Evolutionary conservation across 2,888 invertebrate species (phyloP).

Genomic region (Oscheius myriophilus): DNA sequence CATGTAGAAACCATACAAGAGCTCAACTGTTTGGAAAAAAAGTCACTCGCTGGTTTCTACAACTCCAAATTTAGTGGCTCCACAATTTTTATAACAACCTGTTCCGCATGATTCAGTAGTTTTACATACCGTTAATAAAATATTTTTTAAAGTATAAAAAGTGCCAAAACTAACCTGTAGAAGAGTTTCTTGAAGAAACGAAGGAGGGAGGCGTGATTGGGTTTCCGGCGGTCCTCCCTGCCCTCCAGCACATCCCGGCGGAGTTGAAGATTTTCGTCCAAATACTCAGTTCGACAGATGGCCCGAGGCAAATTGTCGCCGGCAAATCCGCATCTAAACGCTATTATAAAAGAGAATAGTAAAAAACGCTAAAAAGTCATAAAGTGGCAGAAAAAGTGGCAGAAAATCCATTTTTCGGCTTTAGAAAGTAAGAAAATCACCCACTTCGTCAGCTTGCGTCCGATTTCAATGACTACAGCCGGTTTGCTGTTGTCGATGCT

Average conservation of each 20-base stretch:
- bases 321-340: conserved; percentile 60
- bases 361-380: background rate
- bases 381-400: background rate
- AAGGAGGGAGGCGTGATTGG: conserved; percentile 4
- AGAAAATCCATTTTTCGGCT: background rate
- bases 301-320: conserved; percentile 59
- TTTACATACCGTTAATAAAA: too few relatives aligned
- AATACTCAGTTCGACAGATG: conserved; percentile 43
- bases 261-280: conserved; percentile 29
- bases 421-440: conserved; percentile 1
- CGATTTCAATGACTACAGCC: conserved; percentile 64
- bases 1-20: too few relatives aligned
- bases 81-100: too few relatives aligned
- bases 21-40: too few relatives aligned
- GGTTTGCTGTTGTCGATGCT: conserved; percentile 51
- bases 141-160: background rate
- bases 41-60: too few relatives aligned
- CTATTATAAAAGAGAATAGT: too few relatives aligned
- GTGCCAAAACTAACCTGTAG: conserved; percentile 15
- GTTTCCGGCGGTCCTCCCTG: background rate
- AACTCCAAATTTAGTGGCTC: too few relatives aligned
- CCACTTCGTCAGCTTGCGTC: conserved; percentile 61
- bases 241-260: conserved; percentile 10
- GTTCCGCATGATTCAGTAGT: too few relatives aligned
- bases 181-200: conserved; percentile 23